Conservation (phyloP, 1,140 invertebrate genomes). For the Nasonia vitripennis region DNA sequence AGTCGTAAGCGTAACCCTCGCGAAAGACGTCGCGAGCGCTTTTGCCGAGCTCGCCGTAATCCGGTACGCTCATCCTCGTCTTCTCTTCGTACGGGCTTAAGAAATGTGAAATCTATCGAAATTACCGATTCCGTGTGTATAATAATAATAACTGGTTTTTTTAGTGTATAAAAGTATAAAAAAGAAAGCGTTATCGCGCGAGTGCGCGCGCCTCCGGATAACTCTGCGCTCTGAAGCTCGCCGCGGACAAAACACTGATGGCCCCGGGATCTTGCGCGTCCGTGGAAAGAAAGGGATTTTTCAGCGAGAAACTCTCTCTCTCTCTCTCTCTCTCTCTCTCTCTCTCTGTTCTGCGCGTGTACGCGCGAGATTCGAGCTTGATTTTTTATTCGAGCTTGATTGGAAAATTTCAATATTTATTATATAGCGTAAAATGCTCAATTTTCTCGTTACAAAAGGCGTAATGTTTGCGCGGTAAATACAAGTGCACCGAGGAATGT, state of each 20-base stretch:
- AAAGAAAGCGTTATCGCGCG: slow-evolving; percentile 1
- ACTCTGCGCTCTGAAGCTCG: slow-evolving; percentile 17
- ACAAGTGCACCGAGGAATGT: too few species aligned
- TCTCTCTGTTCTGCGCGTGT: too few species aligned
- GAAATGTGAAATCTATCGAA: not conserved
- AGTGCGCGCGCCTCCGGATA: not conserved
- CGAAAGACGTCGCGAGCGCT: slow-evolving; percentile 40
- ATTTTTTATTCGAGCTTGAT: too few species aligned
- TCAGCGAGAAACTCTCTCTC: too few species aligned
- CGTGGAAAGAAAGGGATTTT: too few species aligned
- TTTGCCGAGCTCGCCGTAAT: slow-evolving; percentile 45
- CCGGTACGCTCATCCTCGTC: slow-evolving; percentile 31
- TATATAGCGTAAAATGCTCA: too few species aligned
- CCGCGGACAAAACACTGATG: slow-evolving; percentile 25
- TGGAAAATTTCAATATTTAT: too few species aligned
- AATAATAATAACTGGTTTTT: not conserved
- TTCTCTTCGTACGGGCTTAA: not conserved
- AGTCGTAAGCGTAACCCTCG: slow-evolving; percentile 36
- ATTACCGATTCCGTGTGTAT: not conserved
- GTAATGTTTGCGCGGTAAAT: too few species aligned
- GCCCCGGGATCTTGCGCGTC: too few species aligned
- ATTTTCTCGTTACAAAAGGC: too few species aligned
- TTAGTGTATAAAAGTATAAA: not conserved
- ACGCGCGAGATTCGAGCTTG: too few species aligned
- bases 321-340: too few species aligned